Conservation (phyloP, 2,797 vertebrate species). For the Telmatherina bonti region DNA sequence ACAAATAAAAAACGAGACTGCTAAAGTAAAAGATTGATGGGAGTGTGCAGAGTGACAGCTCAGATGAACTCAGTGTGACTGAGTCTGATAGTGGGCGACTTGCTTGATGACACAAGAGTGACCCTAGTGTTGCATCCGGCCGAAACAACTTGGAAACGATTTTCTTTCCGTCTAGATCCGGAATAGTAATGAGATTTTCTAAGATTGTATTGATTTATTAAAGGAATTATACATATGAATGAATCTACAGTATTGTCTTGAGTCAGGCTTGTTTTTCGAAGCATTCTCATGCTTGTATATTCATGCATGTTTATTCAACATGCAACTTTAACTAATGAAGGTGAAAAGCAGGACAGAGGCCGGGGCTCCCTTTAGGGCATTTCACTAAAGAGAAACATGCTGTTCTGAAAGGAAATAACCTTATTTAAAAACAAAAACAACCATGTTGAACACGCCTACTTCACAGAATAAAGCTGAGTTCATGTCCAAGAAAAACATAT, state of each 20-base stretch:
- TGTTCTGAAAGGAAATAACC: background rate
- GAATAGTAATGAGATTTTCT: background rate
- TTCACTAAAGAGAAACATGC: background rate
- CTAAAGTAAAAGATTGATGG: conserved; percentile 26
- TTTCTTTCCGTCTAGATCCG: background rate
- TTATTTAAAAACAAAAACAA: too few relatives aligned
- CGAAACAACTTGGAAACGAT: background rate
- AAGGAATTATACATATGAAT: background rate
- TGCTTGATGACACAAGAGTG: conserved; percentile 13
- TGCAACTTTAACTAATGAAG: background rate
- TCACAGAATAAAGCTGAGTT: background rate
- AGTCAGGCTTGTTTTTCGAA: background rate
- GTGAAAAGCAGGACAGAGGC: background rate
- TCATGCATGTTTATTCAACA: background rate
- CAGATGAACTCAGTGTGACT: conserved; percentile 1
- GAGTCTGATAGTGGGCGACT: conserved; percentile 14
- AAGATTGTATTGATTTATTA: background rate
- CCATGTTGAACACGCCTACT: background rate
- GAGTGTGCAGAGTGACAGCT: conserved; percentile 20
- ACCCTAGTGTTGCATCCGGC: background rate
- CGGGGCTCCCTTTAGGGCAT: too few relatives aligned
- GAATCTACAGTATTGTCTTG: background rate
- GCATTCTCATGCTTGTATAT: background rate
- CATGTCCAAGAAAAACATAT: background rate
- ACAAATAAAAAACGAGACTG: conserved; percentile 14